Conservation (phyloP, 2,888 invertebrate species). For the Allophyes oxyacanthae region DNA sequence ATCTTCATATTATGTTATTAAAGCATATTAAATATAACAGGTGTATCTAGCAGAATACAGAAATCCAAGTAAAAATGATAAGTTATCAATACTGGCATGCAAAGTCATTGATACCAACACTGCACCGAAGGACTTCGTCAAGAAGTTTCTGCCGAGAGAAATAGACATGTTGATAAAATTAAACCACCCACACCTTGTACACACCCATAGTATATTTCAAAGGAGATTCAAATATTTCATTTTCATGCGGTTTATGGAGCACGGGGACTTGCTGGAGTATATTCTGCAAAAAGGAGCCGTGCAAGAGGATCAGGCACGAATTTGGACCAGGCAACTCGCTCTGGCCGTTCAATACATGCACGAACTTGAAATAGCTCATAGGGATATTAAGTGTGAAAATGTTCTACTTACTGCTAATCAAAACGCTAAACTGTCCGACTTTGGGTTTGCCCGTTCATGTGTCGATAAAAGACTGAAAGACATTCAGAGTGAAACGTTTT, state of each 20-base stretch:
- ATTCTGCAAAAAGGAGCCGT: conserved; percentile 91
- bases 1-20: not conserved
- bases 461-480: conserved; percentile 79
- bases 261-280: conserved; percentile 93
- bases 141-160: conserved; percentile 95
- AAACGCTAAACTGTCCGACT: conserved; percentile 94
- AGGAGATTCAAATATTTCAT: conserved; percentile 92
- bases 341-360: conserved; percentile 93
- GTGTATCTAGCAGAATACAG: conserved; percentile 84
- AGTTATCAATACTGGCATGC: conserved; percentile 89
- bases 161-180: conserved; percentile 93
- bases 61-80: conserved; percentile 80
- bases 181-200: conserved; percentile 94
- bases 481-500: conserved; percentile 93
- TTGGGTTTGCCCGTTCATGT: conserved; percentile 92
- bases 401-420: conserved; percentile 92
- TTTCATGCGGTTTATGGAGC: conserved; percentile 93
- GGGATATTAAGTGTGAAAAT: conserved; percentile 96
- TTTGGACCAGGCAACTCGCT: conserved; percentile 92
- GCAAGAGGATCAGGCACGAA: conserved; percentile 91
- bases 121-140: conserved; percentile 93
- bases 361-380: conserved; percentile 92
- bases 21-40: conserved; percentile 58
- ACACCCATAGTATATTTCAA: conserved; percentile 94
- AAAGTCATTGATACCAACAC: conserved; percentile 93